Evolutionary conservation across 2,113 vertebrate species (phyloP).

Genomic region (Megaceryle maxima): DNA sequence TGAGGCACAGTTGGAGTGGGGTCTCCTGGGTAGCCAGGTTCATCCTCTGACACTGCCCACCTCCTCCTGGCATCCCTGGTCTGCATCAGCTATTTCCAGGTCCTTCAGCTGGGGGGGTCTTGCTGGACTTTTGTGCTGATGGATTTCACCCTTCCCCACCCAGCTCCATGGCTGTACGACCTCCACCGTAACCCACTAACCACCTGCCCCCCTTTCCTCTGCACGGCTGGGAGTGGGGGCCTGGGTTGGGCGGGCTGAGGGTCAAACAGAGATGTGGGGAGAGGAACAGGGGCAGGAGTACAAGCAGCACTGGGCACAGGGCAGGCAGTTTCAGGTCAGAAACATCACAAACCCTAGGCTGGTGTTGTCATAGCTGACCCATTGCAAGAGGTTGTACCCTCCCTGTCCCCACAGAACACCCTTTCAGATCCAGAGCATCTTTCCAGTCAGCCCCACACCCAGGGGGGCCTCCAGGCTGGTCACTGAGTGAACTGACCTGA

Average conservation of each 20-base stretch:
- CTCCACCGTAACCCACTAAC: neutral
- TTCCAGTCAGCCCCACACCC: fast-evolving
- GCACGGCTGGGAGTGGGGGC: neutral
- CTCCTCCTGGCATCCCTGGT: no score
- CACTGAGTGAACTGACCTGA: neutral
- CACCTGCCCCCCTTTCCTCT: fast-evolving
- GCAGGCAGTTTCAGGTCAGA: neutral
- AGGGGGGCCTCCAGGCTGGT: neutral
- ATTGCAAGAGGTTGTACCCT: fast-evolving
- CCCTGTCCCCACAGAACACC: neutral
- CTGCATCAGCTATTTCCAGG: neutral
- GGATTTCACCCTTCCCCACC: neutral
- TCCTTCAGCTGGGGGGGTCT: neutral
- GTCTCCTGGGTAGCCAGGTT: neutral
- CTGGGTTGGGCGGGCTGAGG: neutral
- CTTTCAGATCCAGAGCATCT: neutral
- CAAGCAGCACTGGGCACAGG: fast-evolving
- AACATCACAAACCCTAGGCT: neutral
- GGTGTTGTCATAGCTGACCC: neutral
- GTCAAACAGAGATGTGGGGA: no score
- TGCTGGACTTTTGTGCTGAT: neutral
- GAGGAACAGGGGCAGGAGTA: neutral
- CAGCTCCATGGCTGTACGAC: neutral
- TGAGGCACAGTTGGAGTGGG: neutral
- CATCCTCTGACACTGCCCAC: neutral